Evolutionary conservation across 2,888 invertebrate species (phyloP).

Genomic region (Tolmerus cingulatus): DNA sequence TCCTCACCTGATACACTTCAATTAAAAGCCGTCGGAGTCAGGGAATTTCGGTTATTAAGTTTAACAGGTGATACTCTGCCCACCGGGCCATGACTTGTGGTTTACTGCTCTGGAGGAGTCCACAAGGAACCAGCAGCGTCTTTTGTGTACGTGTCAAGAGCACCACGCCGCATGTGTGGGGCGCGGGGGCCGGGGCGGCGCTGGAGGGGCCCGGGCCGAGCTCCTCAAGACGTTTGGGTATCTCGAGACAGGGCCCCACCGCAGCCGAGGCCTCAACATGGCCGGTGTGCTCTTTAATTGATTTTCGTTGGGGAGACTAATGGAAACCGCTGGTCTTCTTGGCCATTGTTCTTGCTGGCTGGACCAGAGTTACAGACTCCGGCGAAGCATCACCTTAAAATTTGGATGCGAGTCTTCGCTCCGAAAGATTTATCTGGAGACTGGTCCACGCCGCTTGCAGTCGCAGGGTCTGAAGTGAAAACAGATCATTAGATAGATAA

Average conservation of each 20-base stretch:
- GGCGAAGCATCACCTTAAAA: neutral
- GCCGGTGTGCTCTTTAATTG: conserved; percentile 10
- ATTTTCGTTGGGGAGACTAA: conserved; percentile 4
- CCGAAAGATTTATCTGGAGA: neutral
- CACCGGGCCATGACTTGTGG: conserved; percentile 19
- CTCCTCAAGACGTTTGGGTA: neutral
- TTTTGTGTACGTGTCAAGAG: conserved; percentile 6
- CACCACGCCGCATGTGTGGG: neutral
- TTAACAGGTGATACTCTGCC: conserved; percentile 27
- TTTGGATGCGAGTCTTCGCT: neutral
- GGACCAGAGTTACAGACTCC: neutral
- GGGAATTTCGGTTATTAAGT: conserved; percentile 20
- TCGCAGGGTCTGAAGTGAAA: neutral
- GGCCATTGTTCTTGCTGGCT: neutral
- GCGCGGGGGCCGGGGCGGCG: neutral
- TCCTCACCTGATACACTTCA: neutral
- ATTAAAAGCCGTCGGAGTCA: neutral
- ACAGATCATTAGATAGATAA: neutral
- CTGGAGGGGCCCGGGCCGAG: neutral
- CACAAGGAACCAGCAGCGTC: neutral
- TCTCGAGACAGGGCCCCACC: neutral
- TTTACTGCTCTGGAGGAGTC: conserved; percentile 6
- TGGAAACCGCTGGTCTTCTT: neutral
- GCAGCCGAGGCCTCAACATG: conserved; percentile 10
- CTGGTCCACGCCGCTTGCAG: neutral